Base-by-base conservation (phyloP, 2,888 invertebrate species). In the Drosophila austrosaltans region DNA sequence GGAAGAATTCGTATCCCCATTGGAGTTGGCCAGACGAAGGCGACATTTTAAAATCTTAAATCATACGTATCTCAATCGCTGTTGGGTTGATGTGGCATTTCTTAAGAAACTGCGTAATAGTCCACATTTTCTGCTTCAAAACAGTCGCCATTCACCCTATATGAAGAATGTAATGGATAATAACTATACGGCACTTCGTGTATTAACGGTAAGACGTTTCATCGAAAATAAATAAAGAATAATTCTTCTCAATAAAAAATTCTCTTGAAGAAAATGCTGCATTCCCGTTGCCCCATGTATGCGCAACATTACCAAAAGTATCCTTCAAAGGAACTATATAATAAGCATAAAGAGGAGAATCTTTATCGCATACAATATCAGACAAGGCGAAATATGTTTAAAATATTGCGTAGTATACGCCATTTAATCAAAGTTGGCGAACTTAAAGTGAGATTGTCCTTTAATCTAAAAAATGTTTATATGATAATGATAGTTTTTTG, bases 341-440 rank as follows among this genome's bases (percentile, higher is more conserved):
- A 63, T 1, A 70, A 75, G 36, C 71, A 85, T 28, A 81, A 79
- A 3, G 78, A 89, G 48, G 79, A 82, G 0, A 89, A 88, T 65
- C 69, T 92, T 1, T 90, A 74, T 64, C 87, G 89, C n/a, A 75
- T 91, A 6, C 92, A 92, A 56, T 83, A 90, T 73, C 91, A 91
- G 64, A 91, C 91, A 0, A 85, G 91, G 0, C 85, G 91, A 0
- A 89, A 87, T 69, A 90, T 92, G 91, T 78, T 90, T 6, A 85
- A 90, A 53, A 89, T 91, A 53, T 68, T 92, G 20, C 69, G 82
- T 0, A 86, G 64, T 2, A 90, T 91, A 16, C 82, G 86, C 30
- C 48, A 72, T 2, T 66, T 92, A 0, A 79, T 90, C 3, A 64
- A 63, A 8, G 64, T 68, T n/a, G 82, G 87, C 0, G 70, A 83